Evolutionary conservation across 2,888 invertebrate species (phyloP).

Genomic region (Oxytorus armatus): DNA sequence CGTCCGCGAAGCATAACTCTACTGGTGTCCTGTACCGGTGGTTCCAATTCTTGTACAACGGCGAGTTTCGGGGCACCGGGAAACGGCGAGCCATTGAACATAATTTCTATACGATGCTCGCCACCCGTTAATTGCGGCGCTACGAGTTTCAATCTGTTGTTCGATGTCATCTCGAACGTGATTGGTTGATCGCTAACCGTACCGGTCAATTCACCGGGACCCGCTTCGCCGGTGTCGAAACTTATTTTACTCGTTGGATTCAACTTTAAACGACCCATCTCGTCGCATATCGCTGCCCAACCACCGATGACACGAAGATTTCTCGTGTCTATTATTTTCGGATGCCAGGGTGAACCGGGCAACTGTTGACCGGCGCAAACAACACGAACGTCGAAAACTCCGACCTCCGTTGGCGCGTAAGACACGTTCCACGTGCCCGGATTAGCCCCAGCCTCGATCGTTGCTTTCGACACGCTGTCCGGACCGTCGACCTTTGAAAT

Average conservation of each 20-base stretch:
- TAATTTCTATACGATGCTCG: constrained; percentile 86
- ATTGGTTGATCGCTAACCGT: constrained; percentile 85
- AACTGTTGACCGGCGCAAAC: constrained; percentile 87
- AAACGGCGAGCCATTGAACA: constrained; percentile 86
- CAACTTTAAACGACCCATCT: constrained; percentile 89
- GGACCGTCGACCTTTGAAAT: constrained; percentile 86
- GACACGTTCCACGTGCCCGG: constrained; percentile 95
- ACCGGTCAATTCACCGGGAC: constrained; percentile 92
- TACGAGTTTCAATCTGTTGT: constrained; percentile 80
- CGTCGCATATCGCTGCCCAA: constrained; percentile 93
- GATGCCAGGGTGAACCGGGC: constrained; percentile 93
- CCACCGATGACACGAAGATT: constrained; percentile 89
- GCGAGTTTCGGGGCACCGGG: constrained; percentile 83
- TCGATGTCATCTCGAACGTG: constrained; percentile 81
- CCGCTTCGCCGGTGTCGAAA: constrained; percentile 95
- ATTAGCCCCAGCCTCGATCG: constrained; percentile 88
- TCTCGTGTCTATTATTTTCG: constrained; percentile 87
- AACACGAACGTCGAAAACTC: constrained; percentile 95
- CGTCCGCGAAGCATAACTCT: constrained; percentile 93
- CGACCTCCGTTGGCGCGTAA: constrained; percentile 96
- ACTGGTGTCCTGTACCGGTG: constrained; percentile 78
- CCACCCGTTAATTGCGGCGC: constrained; percentile 78
- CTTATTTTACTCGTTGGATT: constrained; percentile 90
- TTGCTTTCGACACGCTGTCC: constrained; percentile 86
- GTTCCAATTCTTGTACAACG: constrained; percentile 79